Base-by-base conservation (phyloP, 2,888 invertebrate species). In the Lutraria lutraria region DNA sequence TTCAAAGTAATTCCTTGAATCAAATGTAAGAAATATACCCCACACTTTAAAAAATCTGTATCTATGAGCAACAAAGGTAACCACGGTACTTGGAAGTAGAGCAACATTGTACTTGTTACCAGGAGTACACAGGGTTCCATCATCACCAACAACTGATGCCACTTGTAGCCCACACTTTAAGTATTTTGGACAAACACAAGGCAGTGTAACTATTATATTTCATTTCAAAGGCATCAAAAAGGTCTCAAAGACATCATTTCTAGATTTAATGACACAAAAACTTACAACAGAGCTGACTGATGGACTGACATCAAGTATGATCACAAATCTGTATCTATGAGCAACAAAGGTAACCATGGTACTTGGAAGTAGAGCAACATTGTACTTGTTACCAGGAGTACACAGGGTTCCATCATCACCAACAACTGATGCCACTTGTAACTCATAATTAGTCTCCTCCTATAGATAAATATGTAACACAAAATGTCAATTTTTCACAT, bases 231-330 rank as follows among this genome's bases (percentile, higher is more conserved):
- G 43, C 43, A 43, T 43, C 43, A 43, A 43, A 43, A 4, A 43
- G 8, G 43, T 43, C 4, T 43, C 8, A 43, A 43, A 43, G 43
- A 43, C 8, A 43, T 4, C 2, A 43, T 8, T 4, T 8, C 8
- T 2, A 76, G 76, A 76, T 34, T 76, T 31, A 16, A 43, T 43
- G 3, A 25, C n/a, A 68, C 63, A 68, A 68, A 56, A 13, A 25
- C 76, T 97, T 96, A 98, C 98, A 91, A 98, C 98, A 89, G 98
- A 97, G 82, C 98, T 97, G 88, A 98, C 97, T 1, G 98, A 98
- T 16, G 98, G 98, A 95, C 98, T 98, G 96, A 98, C 97, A 96
- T 98, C 98, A 89, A 98, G 97, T 93, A 98, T 98, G 95, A 98
- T 98, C 81, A 98, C 98, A 93, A 98, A 97, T 91, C 98, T 97